A percentile compares a stretch with the other conserved stretches of the same genome.
These are phyloP conservation scores for Erebia aethiops DNA, from an alignment of 2,888 invertebrate genomes.

Conservation along the genomic window DNA sequence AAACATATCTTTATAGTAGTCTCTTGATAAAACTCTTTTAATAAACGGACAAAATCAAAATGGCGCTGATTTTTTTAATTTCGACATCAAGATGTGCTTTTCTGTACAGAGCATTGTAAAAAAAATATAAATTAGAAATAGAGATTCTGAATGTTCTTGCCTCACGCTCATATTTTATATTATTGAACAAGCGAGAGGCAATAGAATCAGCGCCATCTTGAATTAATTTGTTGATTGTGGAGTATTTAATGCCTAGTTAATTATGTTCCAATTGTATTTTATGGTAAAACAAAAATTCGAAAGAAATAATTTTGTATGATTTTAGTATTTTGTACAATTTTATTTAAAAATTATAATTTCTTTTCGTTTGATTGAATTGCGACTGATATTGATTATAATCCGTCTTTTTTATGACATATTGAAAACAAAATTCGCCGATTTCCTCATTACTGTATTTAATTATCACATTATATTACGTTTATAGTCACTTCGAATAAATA, in stretches of 20 bases:
- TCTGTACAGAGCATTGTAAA: not conserved
- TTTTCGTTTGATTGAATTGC: constrained; percentile 22
- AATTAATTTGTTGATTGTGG: constrained; percentile 6
- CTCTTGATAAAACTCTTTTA: constrained; percentile 8
- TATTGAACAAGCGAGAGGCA: constrained; percentile 4
- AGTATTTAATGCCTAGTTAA: constrained; percentile 15
- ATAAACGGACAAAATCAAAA: constrained; percentile 15
- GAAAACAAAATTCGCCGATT: constrained; percentile 28
- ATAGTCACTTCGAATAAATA: constrained; percentile 39
- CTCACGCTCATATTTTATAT: not conserved
- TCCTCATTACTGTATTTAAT: constrained; percentile 39
- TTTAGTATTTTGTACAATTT: constrained; percentile 25
- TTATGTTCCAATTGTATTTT: constrained; percentile 14
- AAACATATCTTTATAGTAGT: constrained; percentile 43
- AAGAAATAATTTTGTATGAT: constrained; percentile 15
- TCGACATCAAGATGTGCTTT: not conserved
- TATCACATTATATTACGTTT: constrained; percentile 19
- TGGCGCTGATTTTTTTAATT: constrained; percentile 4
- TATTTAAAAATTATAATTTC: constrained; percentile 1
- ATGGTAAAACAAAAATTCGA: constrained; percentile 6
- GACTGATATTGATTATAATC: constrained; percentile 34
- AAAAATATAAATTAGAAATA: not conserved
- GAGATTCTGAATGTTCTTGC: not conserved
- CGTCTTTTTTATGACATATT: constrained; percentile 24
- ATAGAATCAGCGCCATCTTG: constrained; percentile 14